Base-by-base conservation (phyloP, 1,140 invertebrate genomes). In the Drosophila setifemur region DNA sequence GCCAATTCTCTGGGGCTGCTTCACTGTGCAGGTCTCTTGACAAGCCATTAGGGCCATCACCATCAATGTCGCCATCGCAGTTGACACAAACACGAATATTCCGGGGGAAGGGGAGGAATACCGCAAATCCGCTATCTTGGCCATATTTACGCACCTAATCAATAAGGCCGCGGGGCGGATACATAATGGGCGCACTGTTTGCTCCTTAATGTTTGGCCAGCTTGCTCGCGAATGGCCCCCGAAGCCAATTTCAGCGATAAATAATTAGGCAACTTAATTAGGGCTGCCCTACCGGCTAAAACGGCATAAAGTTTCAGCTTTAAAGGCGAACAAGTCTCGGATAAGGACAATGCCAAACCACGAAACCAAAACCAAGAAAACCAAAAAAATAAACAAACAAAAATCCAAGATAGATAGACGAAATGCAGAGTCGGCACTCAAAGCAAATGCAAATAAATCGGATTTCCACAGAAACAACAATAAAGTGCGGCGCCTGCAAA, bases 261-360 rank as follows among this genome's bases (percentile, higher is more conserved):
- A 76, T 86, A 79, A 86, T 86, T 81, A 26, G 49, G 58, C 47
- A 40, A 69, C 67, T 61, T 86, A 79, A 86, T 86, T 75, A 66
- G 60, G 19, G 16, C 42, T 21, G 39, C 11, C 60, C 49, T 28
- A 53, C 52, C 33, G 49, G 6, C 39, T 11, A 4, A 33, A 47
- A 18, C 6, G 4, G 16, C n/a, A 4, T n/a, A 8, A 0, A 29
- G 1, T 7, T 23, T 3, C n/a, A 39, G 23, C 42, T 66, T 64
- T 40, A 49, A 49, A 25, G 9, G 25, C n/a, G 19, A 25, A n/a
- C 11, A 42, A 57, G 8, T 48, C 37, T 18, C 9, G 8, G 31
- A 18, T 68, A 31, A 67, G 8, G 16, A 9, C n/a, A 4, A 23
- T 6, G 23, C 19, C 28, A 14, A 53, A 39, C 68, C 69, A 44